Evolutionary conservation across 2,888 invertebrate species (phyloP), one percentile per base, ranked within the genome.

Genomic region (Spialia ferax): DNA sequence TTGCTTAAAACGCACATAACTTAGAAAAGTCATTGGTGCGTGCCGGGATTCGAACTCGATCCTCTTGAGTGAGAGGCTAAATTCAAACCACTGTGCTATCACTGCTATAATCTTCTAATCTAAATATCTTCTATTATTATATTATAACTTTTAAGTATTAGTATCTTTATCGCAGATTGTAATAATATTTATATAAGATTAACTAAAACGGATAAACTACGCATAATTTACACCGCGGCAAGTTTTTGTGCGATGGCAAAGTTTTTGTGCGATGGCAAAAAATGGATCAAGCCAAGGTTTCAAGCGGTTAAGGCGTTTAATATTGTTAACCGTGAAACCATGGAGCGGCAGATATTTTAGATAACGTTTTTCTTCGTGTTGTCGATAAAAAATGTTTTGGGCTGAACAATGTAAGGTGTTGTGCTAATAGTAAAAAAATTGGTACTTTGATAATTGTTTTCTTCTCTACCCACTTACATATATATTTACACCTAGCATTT

Each of bases 181-280:
- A 45, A 59, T 35, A 59, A 45, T 59, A 59, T 59, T 59, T 59
- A 42, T 23, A 45, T 18, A 45, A 59, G 45, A 59, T 59, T 59
- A 59, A 1, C 22, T 18, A 54, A 26, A 26, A n/a, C 42, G 38
- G 32, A 59, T 56, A 32, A 32, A 55, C 23, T 32, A 35, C 59
- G 45, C 42, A 59, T 45, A 6, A 18, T 42, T 23, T 59, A 60
- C 45, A 48, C 26, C 29, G 15, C 23, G 23, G 45, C 20, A 2
- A 26, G 57, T 59, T 59, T 59, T 59, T 59, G 59, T 59, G 45
- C 10, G 13, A 13, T 29, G 26, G 26, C n/a, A n/a, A 2, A 26
- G 57, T 59, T 59, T 59, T 59, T 59, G 59, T 59, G 45, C 10
- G 13, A 13, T 29, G 26, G 26, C n/a, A 59, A 59, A 59, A 59